Percentiles rank a stretch among this genome's conserved stretches.
Evolutionary conservation across 23 tunicate genomes (phyloP).

Genomic region (Corella eumyota): DNA sequence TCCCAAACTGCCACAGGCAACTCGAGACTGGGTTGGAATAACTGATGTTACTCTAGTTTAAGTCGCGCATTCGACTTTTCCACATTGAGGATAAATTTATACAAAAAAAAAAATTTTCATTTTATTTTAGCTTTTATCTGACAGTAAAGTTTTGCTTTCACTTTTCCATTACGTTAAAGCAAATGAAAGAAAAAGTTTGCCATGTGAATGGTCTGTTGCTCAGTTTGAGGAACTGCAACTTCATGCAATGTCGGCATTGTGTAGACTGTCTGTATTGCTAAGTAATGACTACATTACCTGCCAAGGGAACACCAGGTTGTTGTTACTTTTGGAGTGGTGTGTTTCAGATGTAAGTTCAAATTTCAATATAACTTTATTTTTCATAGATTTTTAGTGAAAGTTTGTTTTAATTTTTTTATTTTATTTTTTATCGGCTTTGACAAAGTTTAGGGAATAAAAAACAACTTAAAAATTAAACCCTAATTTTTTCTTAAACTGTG

Average conservation of each 20-base stretch:
- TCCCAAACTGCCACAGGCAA: too few relatives aligned
- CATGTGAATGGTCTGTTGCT: slow-evolving; percentile 77
- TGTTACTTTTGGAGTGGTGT: slow-evolving; percentile 85
- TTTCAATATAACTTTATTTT: too few relatives aligned
- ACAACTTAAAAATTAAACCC: too few relatives aligned
- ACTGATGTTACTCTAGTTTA: too few relatives aligned
- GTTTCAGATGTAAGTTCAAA: slow-evolving; percentile 27
- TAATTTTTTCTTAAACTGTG: too few relatives aligned
- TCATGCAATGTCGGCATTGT: slow-evolving; percentile 68
- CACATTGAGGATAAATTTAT: background rate
- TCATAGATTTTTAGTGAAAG: too few relatives aligned
- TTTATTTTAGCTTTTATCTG: slow-evolving; percentile 49
- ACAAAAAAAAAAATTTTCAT: background rate
- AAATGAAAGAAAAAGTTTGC: slow-evolving; percentile 30
- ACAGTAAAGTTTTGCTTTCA: slow-evolving; percentile 71
- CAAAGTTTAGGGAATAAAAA: too few relatives aligned
- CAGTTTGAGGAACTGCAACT: slow-evolving; percentile 97
- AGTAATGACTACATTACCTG: slow-evolving; percentile 74
- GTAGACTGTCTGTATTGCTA: slow-evolving; percentile 37
- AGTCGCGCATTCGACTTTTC: too few relatives aligned
- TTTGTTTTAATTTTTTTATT: background rate
- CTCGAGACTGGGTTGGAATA: too few relatives aligned
- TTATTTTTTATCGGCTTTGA: background rate
- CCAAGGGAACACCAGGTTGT: slow-evolving; percentile 74
- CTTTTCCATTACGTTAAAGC: slow-evolving; percentile 62